Evolutionary conservation across 2,113 vertebrate species (phyloP), one percentile per base, ranked within the genome.

Genomic region (Hippocampus barbouri): DNA sequence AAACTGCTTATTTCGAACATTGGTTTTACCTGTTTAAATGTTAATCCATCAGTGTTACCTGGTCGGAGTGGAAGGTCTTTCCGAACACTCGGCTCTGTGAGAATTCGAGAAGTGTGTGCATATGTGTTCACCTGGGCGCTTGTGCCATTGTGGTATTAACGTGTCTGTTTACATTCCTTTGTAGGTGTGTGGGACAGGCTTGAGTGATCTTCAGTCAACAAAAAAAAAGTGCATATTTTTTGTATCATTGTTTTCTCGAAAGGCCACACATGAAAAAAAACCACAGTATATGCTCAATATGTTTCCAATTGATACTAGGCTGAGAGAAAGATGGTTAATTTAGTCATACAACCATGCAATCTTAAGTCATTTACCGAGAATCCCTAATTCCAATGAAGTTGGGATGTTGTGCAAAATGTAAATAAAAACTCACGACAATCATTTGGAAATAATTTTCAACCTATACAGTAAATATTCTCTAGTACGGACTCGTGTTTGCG

Each of bases 41-140:
- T 67, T 76, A 76, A 74, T 83, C 73, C 62, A 21, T 40, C 67
- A 54, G 63, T 69, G 70, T 74, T 69, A 77, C 72, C 56, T 20
- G 61, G 77, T 38, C 51, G 57, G 76, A 79, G 70, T 84, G 74
- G 74, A 74, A 75, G 64, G 59, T 20, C 78, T 71, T 51, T 74
- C 16, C 80, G 79, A 77, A 65, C 73, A 81, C 81, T 83, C 79
- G 87, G 80, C 86, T 83, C 84, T 82, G 73, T 85, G 84, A 91
- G 81, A 85, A 85, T 77, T 40, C 66, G 53, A 47, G 43, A 40
- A 49, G 65, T 60, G 43, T 49, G 41, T 75, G 54, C 49, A 34
- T 61, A 27, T 4, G 60, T 45, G 66, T 67, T 51, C 65, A 20
- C 65, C 43, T 27, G 61, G 41, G 45, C 20, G n/a, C 11, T 18